Percentiles rank a stretch among this genome's conserved stretches.
These are phyloP conservation scores for Aurelia aurita DNA, from an alignment of 30 jellyfish, hydroid and myxozoan genomes.

Conservation along the genomic window DNA sequence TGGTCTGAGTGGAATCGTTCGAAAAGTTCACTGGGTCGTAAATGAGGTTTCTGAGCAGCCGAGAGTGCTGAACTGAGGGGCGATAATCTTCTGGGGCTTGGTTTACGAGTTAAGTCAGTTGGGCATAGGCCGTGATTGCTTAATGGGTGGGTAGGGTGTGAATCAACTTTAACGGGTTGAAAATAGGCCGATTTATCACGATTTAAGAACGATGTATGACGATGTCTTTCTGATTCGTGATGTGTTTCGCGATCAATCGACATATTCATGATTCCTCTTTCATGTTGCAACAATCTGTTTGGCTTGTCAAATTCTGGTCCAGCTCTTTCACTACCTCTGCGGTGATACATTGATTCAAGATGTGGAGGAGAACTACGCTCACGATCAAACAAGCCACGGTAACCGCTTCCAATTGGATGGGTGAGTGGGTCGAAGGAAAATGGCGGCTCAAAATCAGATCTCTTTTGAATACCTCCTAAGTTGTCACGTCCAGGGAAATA, in stretches of 20 bases:
- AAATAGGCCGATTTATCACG: slow-evolving; percentile 70
- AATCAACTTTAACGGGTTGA: slow-evolving; percentile 62
- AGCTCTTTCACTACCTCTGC: slow-evolving; percentile 57
- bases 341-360: slow-evolving; percentile 62
- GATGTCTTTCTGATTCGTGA: slow-evolving; percentile 71
- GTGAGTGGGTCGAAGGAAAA: slow-evolving; percentile 33
- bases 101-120: slow-evolving; percentile 51
- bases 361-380: slow-evolving; percentile 78
- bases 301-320: slow-evolving; percentile 50
- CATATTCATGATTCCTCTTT: slow-evolving; percentile 51
- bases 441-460: slow-evolving; percentile 65
- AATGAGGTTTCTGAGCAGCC: slow-evolving; percentile 51
- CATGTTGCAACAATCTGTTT: slow-evolving; percentile 45
- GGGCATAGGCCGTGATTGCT: slow-evolving; percentile 46
- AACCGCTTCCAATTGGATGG: slow-evolving; percentile 45
- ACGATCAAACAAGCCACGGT: slow-evolving; percentile 59
- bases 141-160: slow-evolving; percentile 36
- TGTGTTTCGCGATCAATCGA: slow-evolving; percentile 66
- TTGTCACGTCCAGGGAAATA: slow-evolving; percentile 56
- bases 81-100: slow-evolving; percentile 67
- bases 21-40: slow-evolving; percentile 48
- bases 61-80: slow-evolving; percentile 49
- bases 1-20: slow-evolving; percentile 61
- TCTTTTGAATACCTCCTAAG: slow-evolving; percentile 27
- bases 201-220: slow-evolving; percentile 58